These are phyloP conservation scores for Emydoidea blandingii DNA, from an alignment of 2,797 vertebrate genomes.

Conservation along the genomic window DNA sequence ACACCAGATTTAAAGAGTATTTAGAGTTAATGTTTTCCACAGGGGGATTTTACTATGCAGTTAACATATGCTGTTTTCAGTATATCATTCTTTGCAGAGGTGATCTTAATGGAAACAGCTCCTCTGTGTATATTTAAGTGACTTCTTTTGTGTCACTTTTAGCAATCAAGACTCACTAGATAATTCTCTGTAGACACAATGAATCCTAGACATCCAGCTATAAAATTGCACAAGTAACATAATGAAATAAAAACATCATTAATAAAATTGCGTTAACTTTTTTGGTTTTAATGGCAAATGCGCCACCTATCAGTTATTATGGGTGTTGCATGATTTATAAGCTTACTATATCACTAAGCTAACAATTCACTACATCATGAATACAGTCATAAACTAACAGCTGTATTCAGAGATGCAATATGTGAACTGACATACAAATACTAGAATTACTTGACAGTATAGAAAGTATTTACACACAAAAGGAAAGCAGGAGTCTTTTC, in stretches of 20 bases:
- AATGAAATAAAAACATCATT: background rate
- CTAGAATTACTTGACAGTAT: background rate
- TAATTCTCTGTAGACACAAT: background rate
- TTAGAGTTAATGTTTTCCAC: conserved; percentile 57
- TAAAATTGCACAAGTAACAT: accelerated
- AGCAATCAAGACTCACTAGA: background rate
- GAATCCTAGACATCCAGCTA: background rate
- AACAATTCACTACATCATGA: background rate
- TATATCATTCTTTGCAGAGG: background rate
- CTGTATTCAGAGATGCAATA: background rate
- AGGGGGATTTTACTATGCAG: conserved; percentile 62
- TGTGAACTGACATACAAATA: background rate
- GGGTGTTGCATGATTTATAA: conserved; percentile 54
- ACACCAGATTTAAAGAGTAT: background rate
- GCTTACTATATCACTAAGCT: background rate
- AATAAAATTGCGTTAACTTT: background rate
- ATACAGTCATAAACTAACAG: background rate
- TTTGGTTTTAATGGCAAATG: conserved; percentile 69
- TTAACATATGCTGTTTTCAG: conserved; percentile 19
- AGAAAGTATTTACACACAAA: accelerated
- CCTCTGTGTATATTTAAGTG: background rate
- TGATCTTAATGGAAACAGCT: background rate
- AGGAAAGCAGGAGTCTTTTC: background rate
- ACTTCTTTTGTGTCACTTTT: background rate
- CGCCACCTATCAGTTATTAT: conserved; percentile 68